A percentile compares a stretch with the other conserved stretches of the same genome.
phyloP scores from a whole-genome alignment of 2,888 invertebrate species.

The Perizoma affinitatum region DNA sequence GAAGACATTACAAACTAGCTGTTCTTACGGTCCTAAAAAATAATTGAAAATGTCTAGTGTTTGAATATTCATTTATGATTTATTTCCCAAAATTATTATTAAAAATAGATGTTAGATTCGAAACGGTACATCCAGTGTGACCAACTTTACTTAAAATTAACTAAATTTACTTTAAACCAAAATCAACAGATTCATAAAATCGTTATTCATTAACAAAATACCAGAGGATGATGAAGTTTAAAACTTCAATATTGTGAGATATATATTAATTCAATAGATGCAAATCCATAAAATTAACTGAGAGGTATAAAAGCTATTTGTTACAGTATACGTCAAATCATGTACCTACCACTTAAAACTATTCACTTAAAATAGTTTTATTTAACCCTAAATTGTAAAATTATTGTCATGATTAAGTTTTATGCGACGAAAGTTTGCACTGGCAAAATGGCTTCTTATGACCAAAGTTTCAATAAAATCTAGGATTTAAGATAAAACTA shows the following conservation, averaged over 20 bases:
- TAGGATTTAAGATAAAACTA: neutral
- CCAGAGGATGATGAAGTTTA: constrained; percentile 10
- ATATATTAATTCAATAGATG: constrained; percentile 4
- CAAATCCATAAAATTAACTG: constrained; percentile 9
- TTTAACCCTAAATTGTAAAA: neutral
- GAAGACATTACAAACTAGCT: too few species aligned
- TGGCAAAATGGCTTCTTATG: constrained; percentile 18
- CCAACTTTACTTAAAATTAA: constrained; percentile 20
- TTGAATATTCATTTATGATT: neutral
- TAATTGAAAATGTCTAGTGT: too few species aligned
- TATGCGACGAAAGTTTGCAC: constrained; percentile 11
- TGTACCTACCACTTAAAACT: neutral
- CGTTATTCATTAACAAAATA: constrained; percentile 16
- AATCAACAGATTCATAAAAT: constrained; percentile 1
- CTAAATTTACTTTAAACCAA: constrained; percentile 1
- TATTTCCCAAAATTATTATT: constrained; percentile 13
- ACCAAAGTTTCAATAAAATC: constrained; percentile 4
- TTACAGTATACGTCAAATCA: neutral
- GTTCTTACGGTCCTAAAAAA: too few species aligned
- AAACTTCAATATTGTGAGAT: constrained; percentile 12
- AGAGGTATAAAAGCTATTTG: constrained; percentile 14
- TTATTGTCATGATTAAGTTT: constrained; percentile 22
- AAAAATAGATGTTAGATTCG: constrained; percentile 11
- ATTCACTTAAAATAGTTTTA: too few species aligned
- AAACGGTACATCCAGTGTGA: constrained; percentile 31